Evolutionary conservation across 2,888 invertebrate genomes (phyloP).

Genomic region (Drepana falcataria): DNA sequence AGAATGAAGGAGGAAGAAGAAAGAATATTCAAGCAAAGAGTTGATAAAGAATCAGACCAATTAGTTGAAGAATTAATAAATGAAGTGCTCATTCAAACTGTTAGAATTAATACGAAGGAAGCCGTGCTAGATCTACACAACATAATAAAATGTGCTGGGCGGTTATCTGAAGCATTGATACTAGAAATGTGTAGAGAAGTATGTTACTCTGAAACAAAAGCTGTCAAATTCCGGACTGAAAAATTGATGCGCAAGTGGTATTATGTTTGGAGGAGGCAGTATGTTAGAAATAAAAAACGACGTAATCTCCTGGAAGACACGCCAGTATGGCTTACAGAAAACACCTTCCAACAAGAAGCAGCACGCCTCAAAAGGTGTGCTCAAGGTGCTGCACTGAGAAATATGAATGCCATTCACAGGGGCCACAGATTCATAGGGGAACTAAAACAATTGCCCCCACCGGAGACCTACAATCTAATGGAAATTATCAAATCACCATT

Average conservation of each 20-base stretch:
- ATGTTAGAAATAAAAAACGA: conserved; percentile 50
- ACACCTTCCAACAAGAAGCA: conserved; percentile 58
- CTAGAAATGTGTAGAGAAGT: conserved; percentile 51
- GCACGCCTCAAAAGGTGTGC: conserved; percentile 38
- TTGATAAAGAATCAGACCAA: conserved; percentile 53
- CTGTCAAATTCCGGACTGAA: conserved; percentile 49
- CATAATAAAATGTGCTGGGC: conserved; percentile 41
- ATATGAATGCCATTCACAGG: conserved; percentile 62
- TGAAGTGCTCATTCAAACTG: conserved; percentile 48
- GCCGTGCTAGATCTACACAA: conserved; percentile 47
- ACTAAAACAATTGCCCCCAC: conserved; percentile 42
- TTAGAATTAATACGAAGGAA: conserved; percentile 38
- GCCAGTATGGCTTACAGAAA: conserved; percentile 63
- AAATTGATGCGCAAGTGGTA: conserved; percentile 62
- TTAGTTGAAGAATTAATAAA: conserved; percentile 47
- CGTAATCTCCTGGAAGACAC: conserved; percentile 59
- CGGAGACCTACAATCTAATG: conserved; percentile 58
- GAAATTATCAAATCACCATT: conserved; percentile 65
- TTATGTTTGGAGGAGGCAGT: conserved; percentile 53
- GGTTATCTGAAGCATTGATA: conserved; percentile 45
- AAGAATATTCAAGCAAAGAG: conserved; percentile 46
- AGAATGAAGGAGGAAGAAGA: conserved; percentile 53
- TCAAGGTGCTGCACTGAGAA: conserved; percentile 49
- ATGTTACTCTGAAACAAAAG: conserved; percentile 52
- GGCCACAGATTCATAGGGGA: conserved; percentile 63